These are phyloP conservation scores for Charina bottae DNA, from an alignment of 2,113 vertebrate species.

Conservation along the genomic window DNA sequence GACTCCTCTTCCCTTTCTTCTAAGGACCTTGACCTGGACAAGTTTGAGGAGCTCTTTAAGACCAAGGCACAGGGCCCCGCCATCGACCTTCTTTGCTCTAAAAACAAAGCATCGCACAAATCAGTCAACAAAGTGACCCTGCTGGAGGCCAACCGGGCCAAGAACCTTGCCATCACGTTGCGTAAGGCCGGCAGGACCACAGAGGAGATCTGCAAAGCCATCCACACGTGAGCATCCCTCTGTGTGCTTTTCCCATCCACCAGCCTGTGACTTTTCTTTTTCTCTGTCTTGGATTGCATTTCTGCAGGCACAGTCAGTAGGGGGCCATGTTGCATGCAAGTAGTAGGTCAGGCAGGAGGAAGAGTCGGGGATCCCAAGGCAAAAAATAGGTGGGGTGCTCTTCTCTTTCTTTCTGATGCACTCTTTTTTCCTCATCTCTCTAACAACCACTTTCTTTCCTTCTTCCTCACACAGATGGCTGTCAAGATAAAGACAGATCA, in stretches of 20 bases:
- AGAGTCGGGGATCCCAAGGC: neutral
- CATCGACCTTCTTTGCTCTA: slow-evolving; percentile 85
- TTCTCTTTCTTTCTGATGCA: neutral
- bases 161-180: slow-evolving; percentile 96
- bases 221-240: slow-evolving; percentile 81
- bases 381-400: neutral
- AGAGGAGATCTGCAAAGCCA: slow-evolving; percentile 95
- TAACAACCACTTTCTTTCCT: neutral
- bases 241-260: neutral
- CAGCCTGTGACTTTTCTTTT: neutral
- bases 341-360: neutral
- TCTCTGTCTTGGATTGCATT: neutral
- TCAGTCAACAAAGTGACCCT: slow-evolving; percentile 87
- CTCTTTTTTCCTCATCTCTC: neutral
- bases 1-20: neutral
- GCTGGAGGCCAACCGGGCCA: slow-evolving; percentile 93
- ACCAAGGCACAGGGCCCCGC: slow-evolving; percentile 93
- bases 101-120: slow-evolving; percentile 89
- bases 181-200: slow-evolving; percentile 88
- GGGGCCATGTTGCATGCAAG: neutral
- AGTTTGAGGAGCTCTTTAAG: slow-evolving; percentile 97
- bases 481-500: neutral
- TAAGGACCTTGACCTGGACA: slow-evolving; percentile 93
- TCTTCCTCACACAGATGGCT: neutral
- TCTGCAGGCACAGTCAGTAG: neutral